Evolutionary conservation across 2,888 invertebrate genomes (phyloP).

Genomic region (Stenchaetothrips biformis): DNA sequence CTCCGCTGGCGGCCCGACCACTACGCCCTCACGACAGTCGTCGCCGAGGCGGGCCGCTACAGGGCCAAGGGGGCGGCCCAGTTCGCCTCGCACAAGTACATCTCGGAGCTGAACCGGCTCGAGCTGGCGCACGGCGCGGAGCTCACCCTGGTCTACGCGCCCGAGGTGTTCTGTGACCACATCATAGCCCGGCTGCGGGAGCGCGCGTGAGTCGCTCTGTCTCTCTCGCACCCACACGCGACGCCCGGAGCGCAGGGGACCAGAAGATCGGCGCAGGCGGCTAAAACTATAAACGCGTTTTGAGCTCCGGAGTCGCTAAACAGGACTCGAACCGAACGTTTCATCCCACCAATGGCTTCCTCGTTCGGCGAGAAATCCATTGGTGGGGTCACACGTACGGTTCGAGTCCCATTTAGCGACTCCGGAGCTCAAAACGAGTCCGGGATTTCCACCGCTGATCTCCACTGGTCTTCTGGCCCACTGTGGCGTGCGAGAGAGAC

Average conservation of each 20-base stretch:
- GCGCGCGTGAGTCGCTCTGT: background rate
- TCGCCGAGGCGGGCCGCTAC: too few relatives aligned
- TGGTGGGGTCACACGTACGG: too few relatives aligned
- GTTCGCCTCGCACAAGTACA: background rate
- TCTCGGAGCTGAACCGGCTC: background rate
- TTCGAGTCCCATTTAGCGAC: too few relatives aligned
- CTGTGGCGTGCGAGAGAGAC: background rate
- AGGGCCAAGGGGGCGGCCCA: background rate
- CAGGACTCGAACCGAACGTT: too few relatives aligned
- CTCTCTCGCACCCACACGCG: too few relatives aligned
- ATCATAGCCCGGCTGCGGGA: background rate
- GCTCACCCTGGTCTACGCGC: background rate
- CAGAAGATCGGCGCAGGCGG: too few relatives aligned
- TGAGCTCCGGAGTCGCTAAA: too few relatives aligned
- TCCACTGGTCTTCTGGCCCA: background rate
- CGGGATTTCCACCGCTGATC: background rate
- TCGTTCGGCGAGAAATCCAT: too few relatives aligned
- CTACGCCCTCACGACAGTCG: background rate
- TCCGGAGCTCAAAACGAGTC: background rate
- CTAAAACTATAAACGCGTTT: too few relatives aligned
- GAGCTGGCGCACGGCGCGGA: slow-evolving; percentile 7
- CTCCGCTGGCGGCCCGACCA: background rate
- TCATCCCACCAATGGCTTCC: too few relatives aligned
- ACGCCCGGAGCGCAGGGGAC: too few relatives aligned
- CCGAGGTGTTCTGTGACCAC: background rate